These are phyloP conservation scores for Pegoplata infirma DNA, from an alignment of 2,888 invertebrate species.

Conservation along the genomic window DNA sequence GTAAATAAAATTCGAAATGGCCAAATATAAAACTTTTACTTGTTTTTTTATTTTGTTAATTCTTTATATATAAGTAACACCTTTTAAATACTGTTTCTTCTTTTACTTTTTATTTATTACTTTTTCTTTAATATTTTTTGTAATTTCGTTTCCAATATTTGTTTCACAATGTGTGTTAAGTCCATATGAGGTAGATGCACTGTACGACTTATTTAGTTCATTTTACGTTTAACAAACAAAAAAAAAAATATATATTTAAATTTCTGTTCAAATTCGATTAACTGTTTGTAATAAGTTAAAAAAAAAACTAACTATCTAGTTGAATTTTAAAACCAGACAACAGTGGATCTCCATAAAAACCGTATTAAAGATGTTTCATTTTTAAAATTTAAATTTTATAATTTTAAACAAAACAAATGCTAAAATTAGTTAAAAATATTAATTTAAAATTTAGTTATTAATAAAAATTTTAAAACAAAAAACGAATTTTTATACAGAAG, in stretches of 20 bases:
- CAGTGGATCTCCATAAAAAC: neutral
- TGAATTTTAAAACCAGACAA: neutral
- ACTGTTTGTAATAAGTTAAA: conserved; percentile 16
- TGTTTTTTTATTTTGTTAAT: no score
- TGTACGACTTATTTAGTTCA: conserved; percentile 2
- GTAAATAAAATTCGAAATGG: no score
- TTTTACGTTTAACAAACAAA: conserved; percentile 8
- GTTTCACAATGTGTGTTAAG: conserved; percentile 41
- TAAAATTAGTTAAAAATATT: no score
- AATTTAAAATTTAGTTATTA: no score
- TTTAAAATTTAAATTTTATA: neutral
- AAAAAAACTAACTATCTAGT: no score
- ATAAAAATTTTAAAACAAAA: no score
- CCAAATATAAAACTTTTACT: no score
- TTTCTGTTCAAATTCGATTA: conserved; percentile 17
- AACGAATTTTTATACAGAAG: no score
- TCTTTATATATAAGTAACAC: neutral
- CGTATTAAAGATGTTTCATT: neutral
- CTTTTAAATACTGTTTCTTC: conserved; percentile 1
- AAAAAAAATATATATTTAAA: conserved; percentile 1
- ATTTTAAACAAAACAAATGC: neutral
- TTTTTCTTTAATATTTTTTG: conserved; percentile 25
- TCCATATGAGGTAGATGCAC: conserved; percentile 34
- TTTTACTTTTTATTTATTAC: neutral
- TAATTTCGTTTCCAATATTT: no score